Evolutionary conservation across 1,140 invertebrate species (phyloP).

Genomic region (Drosophila albomicans): DNA sequence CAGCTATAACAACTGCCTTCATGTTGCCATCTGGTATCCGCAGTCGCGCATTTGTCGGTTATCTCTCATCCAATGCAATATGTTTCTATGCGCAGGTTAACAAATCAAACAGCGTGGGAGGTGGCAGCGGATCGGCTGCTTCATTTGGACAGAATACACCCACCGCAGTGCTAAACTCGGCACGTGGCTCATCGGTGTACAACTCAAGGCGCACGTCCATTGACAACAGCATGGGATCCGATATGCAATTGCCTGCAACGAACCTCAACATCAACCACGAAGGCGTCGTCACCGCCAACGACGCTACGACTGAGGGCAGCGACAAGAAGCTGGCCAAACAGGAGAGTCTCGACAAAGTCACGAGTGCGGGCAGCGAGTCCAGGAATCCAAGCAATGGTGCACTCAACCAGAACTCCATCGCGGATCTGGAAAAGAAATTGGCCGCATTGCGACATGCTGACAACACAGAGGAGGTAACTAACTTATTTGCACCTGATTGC

Average conservation of each 20-base stretch:
- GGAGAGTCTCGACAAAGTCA: constrained; percentile 71
- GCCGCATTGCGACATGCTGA: constrained; percentile 77
- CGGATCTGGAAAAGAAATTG: constrained; percentile 81
- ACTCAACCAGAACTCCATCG: constrained; percentile 76
- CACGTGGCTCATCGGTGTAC: constrained; percentile 80
- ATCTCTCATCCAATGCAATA: constrained; percentile 13
- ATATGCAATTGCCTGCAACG: constrained; percentile 66
- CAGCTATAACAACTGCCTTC: constrained; percentile 41
- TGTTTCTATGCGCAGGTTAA: constrained; percentile 46
- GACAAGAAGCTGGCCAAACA: constrained; percentile 72
- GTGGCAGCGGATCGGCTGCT: constrained; percentile 35
- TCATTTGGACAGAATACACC: constrained; percentile 74
- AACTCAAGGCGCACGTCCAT: constrained; percentile 82
- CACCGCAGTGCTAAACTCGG: constrained; percentile 65
- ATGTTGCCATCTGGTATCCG: constrained; percentile 35
- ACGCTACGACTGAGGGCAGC: constrained; percentile 50
- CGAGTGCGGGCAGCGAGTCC: constrained; percentile 31
- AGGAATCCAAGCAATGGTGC: constrained; percentile 66
- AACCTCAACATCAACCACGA: constrained; percentile 64
- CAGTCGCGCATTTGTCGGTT: not conserved
- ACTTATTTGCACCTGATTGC: not conserved
- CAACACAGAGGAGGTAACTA: constrained; percentile 63
- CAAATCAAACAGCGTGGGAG: constrained; percentile 51
- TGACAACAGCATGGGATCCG: constrained; percentile 76
- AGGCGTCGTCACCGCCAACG: constrained; percentile 23